Evolutionary conservation across 2,888 invertebrate genomes (phyloP).

Genomic region (Polymixis lichenea): DNA sequence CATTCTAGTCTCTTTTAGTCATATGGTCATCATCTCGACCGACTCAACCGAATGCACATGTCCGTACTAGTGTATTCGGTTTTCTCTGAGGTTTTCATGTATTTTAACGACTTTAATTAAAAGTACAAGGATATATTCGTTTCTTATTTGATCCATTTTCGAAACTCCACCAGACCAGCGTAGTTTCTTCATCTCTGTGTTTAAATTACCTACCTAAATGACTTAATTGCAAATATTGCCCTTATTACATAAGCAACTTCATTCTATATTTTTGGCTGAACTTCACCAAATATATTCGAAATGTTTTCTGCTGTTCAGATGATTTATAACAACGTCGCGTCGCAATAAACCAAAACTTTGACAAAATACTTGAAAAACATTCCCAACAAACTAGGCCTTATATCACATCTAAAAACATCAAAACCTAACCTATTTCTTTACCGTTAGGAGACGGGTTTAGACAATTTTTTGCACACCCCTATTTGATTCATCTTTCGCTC

Average conservation of each 20-base stretch:
- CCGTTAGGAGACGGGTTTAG: conserved; percentile 2
- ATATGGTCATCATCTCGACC: no score
- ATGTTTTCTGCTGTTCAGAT: conserved; percentile 3
- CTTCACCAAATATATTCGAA: neutral
- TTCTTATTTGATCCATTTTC: no score
- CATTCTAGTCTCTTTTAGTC: no score
- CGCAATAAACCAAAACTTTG: conserved; percentile 6
- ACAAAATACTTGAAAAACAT: conserved; percentile 21
- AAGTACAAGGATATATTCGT: no score
- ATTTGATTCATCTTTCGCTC: conserved; percentile 43
- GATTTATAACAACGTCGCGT: conserved; percentile 10
- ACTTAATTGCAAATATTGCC: neutral
- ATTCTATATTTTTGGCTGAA: neutral
- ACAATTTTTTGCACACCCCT: conserved; percentile 41
- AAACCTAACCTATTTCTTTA: conserved; percentile 11
- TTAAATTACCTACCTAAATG: neutral
- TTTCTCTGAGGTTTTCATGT: no score
- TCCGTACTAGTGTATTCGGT: no score
- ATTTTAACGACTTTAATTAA: no score
- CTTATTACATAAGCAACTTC: neutral
- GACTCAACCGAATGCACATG: no score
- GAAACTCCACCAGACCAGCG: no score
- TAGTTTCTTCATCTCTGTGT: no score
- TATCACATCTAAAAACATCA: conserved; percentile 27
- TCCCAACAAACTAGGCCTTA: conserved; percentile 2